Percentiles rank a stretch among this genome's conserved stretches.
Evolutionary conservation across 2,113 vertebrate species (phyloP).

Genomic region (Hirundichthys speculiger): DNA sequence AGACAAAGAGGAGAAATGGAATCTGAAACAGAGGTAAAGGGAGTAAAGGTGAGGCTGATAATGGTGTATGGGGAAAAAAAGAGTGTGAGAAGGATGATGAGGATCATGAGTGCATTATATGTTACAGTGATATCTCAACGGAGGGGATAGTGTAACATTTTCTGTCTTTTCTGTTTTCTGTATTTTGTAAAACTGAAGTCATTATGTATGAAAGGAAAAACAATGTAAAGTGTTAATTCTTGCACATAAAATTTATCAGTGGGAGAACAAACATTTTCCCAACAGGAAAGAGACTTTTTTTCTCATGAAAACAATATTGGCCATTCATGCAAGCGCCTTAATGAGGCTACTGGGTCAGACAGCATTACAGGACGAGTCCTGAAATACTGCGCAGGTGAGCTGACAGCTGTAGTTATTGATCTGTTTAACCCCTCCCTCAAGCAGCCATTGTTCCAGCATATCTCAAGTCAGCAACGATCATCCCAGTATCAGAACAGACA

Average conservation of each 20-base stretch:
- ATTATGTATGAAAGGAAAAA: conserved; percentile 2
- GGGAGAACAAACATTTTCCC: not conserved
- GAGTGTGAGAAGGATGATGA: conserved; percentile 23
- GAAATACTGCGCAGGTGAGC: too few species aligned
- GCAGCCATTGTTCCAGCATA: too few species aligned
- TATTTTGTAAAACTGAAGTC: conserved; percentile 2
- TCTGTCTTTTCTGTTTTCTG: not conserved
- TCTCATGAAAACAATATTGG: not conserved
- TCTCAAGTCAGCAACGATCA: too few species aligned
- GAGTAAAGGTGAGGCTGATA: conserved; percentile 53
- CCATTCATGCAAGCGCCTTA: too few species aligned
- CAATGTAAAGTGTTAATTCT: not conserved
- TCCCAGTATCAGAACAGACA: too few species aligned
- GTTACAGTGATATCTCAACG: conserved; percentile 26
- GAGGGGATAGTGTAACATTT: conserved; percentile 43
- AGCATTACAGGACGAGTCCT: too few species aligned
- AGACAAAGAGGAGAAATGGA: conserved; percentile 31
- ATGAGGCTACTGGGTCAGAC: too few species aligned
- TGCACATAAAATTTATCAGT: not conserved
- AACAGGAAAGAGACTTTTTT: not conserved
- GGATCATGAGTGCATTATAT: conserved; percentile 22
- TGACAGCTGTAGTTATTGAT: too few species aligned
- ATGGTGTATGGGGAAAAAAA: conserved; percentile 39
- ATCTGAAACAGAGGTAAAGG: conserved; percentile 27
- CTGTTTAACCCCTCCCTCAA: too few species aligned